Base-by-base conservation (phyloP, 1,140 invertebrate species). In the Apocrypta bakeri region DNA sequence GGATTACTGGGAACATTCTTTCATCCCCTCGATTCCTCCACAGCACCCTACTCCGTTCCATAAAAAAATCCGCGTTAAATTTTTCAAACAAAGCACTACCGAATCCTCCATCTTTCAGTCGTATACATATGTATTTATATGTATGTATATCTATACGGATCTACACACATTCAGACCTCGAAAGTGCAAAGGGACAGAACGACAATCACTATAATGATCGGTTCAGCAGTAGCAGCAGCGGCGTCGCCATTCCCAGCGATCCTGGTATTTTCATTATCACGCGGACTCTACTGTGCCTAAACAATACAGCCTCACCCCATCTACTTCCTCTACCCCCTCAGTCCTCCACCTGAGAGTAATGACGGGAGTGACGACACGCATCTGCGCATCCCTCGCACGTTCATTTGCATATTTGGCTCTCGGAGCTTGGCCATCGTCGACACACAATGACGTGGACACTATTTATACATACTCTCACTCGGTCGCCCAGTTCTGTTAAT, bases 201-300 rank as follows among this genome's bases (percentile, higher is more conserved):
- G 81, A 83, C 81, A 83, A 83, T 83, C 81, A 40, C 75, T 56
- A 68, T 73, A 79, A 74, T 77, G 76, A 83, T 83, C 74, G 74
- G 68, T 74, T 72, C 64, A 71, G 25, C 81, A 42, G 40, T 11
- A 6, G 37, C 2, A 17, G 71, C 69, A 24, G 25, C 40, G 9
- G 48, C 24, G 3, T 21, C 27, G 72, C 56, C 40, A 37, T 74
- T 81, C 68, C 73, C 56, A 21, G 64, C 73, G 40, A 76, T 82
- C 74, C 76, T 27, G 82, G 82, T 56, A 83, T 83, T 83, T 83
- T 83, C 82, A 83, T 83, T 83, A 80, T 75, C 37, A 29, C 82
- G 48, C 77, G 27, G 61, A 8, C 79, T 14, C 14, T 17, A 12
- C 24, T 33, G 12, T 2, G 6, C 25, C 76, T 56, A 42, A 74